phyloP scores from a whole-genome alignment of 1,140 invertebrate genomes.

The Drosophila baimaii region DNA sequence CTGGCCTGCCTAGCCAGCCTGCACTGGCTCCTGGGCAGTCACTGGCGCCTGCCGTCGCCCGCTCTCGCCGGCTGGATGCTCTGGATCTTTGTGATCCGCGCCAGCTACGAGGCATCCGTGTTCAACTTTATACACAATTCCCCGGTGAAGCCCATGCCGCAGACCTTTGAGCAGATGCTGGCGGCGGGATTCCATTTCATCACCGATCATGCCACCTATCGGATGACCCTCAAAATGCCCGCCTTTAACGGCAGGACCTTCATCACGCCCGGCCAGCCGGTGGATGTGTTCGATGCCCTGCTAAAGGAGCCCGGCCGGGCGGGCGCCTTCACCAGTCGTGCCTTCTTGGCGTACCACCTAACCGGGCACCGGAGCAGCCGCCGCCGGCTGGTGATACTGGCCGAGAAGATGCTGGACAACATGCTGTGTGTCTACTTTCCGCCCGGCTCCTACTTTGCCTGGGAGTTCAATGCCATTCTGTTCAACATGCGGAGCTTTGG shows the following conservation, averaged over 20 bases:
- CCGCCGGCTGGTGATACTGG: constrained; percentile 23
- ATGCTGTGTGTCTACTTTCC: constrained; percentile 68
- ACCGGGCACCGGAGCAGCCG: constrained; percentile 3
- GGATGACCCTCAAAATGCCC: constrained; percentile 50
- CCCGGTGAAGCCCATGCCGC: constrained; percentile 55
- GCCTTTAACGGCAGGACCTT: not conserved
- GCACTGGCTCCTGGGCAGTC: not conserved
- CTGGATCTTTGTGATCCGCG: constrained; percentile 44
- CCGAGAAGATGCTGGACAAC: constrained; percentile 53
- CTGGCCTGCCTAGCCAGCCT: constrained; percentile 10
- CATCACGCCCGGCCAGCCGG: constrained; percentile 42
- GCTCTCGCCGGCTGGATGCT: constrained; percentile 36
- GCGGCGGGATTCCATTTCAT: constrained; percentile 34
- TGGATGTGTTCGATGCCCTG: constrained; percentile 58
- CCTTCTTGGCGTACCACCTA: constrained; percentile 49
- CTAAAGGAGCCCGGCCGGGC: constrained; percentile 15
- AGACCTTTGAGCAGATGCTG: constrained; percentile 40
- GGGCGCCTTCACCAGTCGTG: constrained; percentile 35
- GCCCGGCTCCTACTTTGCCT: constrained; percentile 49
- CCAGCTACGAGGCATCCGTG: constrained; percentile 60
- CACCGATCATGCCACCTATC: constrained; percentile 58
- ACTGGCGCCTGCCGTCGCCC: constrained; percentile 5
- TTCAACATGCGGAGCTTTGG: constrained; percentile 63
- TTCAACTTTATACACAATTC: constrained; percentile 67
- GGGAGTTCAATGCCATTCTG: constrained; percentile 21